These are phyloP conservation scores for Hirundichthys speculiger DNA, from an alignment of 2,113 vertebrate genomes.

Conservation along the genomic window DNA sequence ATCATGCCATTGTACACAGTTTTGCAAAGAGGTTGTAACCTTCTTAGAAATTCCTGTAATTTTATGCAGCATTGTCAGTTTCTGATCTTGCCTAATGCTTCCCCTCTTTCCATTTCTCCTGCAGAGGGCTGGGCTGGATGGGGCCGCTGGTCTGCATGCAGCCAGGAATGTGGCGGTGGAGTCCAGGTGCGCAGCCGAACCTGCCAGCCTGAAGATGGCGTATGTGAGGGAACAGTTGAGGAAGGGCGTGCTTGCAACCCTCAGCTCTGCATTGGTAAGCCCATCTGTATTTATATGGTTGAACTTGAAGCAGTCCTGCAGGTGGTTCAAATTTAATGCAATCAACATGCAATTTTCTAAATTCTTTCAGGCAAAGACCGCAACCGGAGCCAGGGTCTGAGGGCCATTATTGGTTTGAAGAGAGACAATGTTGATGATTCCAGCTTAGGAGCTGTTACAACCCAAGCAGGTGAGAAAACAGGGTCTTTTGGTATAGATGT, in stretches of 20 bases:
- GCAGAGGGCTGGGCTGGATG: conserved; percentile 93
- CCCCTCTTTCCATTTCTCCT: conserved; percentile 35
- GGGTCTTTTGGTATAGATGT: neutral
- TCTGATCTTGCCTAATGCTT: conserved; percentile 7
- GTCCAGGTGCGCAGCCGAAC: conserved; percentile 91
- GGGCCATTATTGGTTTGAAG: conserved; percentile 90
- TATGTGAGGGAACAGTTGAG: conserved; percentile 93
- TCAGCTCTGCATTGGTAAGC: conserved; percentile 90
- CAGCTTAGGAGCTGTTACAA: conserved; percentile 85
- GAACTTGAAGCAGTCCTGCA: conserved; percentile 6
- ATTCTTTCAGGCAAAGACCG: conserved; percentile 85
- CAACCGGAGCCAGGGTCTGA: conserved; percentile 91
- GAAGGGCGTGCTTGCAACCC: conserved; percentile 95
- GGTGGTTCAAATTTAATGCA: neutral
- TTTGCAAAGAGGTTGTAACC: neutral
- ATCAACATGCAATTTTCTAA: conserved; percentile 18
- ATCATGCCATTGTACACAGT: conserved; percentile 2
- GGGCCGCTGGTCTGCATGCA: conserved; percentile 95
- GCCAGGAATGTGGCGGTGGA: conserved; percentile 94
- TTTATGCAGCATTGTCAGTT: neutral
- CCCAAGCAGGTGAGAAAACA: conserved; percentile 88
- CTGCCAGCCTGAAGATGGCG: conserved; percentile 87
- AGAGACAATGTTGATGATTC: conserved; percentile 86
- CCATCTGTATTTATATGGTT: conserved; percentile 14
- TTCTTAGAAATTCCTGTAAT: neutral